A percentile compares a stretch with the other conserved stretches of the same genome.
These are phyloP conservation scores for Tortrix viridana DNA, from an alignment of 2,888 invertebrate species.

Conservation along the genomic window DNA sequence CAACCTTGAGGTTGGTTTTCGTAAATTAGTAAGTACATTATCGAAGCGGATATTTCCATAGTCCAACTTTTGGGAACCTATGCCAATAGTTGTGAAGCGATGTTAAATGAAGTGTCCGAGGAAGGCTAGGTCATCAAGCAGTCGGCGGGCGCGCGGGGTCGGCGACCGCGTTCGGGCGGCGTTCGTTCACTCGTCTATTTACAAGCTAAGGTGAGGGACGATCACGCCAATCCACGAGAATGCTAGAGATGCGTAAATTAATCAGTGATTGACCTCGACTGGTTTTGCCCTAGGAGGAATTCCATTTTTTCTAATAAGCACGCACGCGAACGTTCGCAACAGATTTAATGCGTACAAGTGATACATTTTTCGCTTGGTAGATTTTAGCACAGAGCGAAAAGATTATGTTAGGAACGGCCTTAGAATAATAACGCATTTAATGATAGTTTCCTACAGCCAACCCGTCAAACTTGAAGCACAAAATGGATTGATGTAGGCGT, in stretches of 20 bases:
- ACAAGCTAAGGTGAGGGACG: conserved; percentile 76
- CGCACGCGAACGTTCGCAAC: conserved; percentile 15
- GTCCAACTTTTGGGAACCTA: conserved; percentile 17
- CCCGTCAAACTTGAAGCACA: too few relatives aligned
- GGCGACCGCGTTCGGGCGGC: conserved; percentile 74
- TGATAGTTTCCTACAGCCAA: too few relatives aligned
- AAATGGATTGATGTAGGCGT: too few relatives aligned
- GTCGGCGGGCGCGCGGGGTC: conserved; percentile 68
- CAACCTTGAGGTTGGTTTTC: too few relatives aligned
- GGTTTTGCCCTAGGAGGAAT: conserved; percentile 22
- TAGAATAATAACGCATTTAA: too few relatives aligned
- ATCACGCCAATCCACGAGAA: conserved; percentile 9
- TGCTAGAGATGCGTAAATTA: conserved; percentile 52
- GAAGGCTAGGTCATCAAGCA: conserved; percentile 61
- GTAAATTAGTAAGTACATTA: too few relatives aligned
- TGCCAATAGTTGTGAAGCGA: conserved; percentile 39
- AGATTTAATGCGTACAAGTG: conserved; percentile 27
- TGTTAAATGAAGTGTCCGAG: conserved; percentile 46
- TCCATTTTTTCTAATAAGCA: conserved; percentile 11
- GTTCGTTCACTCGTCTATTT: conserved; percentile 70
- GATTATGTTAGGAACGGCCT: neutral
- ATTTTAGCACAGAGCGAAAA: conserved; percentile 9
- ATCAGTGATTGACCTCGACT: conserved; percentile 54
- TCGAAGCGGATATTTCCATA: conserved; percentile 15
- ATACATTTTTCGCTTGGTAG: conserved; percentile 28